Evolutionary conservation across 2,888 invertebrate species (phyloP).

Genomic region (Drosophila acutilabella): DNA sequence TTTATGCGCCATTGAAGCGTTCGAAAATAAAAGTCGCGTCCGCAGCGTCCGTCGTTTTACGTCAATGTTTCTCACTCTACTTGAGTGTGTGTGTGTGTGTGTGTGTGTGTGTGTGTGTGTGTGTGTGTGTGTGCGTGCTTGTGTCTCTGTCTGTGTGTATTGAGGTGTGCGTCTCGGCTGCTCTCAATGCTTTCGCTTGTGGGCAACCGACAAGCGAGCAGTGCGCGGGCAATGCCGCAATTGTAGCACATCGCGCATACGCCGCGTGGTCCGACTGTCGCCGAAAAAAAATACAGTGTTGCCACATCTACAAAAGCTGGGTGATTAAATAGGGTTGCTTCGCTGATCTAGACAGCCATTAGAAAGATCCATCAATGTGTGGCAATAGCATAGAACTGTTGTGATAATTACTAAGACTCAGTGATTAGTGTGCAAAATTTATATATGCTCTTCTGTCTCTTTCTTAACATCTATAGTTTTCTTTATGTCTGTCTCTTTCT

Average conservation of each 20-base stretch:
- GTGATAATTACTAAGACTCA: background rate
- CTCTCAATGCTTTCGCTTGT: conserved; percentile 35
- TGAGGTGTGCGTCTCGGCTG: conserved; percentile 49
- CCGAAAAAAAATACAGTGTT: conserved; percentile 1
- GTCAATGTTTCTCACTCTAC: conserved; percentile 53
- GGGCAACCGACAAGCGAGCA: conserved; percentile 9
- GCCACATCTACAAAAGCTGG: conserved; percentile 4
- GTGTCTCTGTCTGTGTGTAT: conserved; percentile 18
- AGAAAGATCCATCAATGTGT: background rate
- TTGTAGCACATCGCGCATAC: conserved; percentile 73
- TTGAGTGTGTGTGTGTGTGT: conserved; percentile 9
- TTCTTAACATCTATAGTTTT: too few species aligned
- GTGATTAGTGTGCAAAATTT: background rate
- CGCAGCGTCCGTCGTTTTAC: conserved; percentile 61
- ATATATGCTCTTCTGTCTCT: background rate
- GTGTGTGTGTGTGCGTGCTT: conserved; percentile 10
- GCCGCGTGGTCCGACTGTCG: conserved; percentile 45
- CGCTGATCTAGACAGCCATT: background rate
- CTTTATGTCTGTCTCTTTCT: too few species aligned
- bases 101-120: conserved; percentile 22
- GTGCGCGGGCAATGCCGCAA: conserved; percentile 43
- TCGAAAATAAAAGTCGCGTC: conserved; percentile 77
- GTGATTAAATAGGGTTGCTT: conserved; percentile 12
- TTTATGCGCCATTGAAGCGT: conserved; percentile 80
- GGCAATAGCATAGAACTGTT: background rate